Percentiles rank a stretch among this genome's conserved stretches.
phyloP scores from a whole-genome alignment of 2,113 vertebrate species.

The Condylura cristata region DNA sequence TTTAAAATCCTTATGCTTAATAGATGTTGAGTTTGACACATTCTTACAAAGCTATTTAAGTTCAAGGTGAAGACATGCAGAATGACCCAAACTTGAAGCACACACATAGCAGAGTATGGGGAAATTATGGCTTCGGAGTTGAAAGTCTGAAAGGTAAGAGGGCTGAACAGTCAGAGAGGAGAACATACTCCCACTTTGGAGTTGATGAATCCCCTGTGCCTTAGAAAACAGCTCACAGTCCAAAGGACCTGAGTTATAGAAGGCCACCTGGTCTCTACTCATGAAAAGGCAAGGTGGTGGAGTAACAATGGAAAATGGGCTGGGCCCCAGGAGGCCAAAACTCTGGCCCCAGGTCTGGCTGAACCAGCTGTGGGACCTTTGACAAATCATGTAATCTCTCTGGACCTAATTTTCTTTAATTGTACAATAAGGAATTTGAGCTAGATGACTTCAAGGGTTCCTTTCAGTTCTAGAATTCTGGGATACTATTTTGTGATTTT shows the following conservation, averaged over 20 bases:
- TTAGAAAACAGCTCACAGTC: neutral
- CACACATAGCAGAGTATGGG: neutral
- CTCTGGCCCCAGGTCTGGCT: neutral
- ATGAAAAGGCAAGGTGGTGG: neutral
- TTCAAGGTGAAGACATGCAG: neutral
- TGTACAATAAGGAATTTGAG: neutral
- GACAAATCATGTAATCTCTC: neutral
- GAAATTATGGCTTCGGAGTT: neutral
- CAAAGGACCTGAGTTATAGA: neutral
- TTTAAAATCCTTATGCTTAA: neutral
- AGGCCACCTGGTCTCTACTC: neutral
- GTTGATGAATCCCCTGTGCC: neutral
- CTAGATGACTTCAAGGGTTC: neutral
- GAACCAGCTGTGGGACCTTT: neutral
- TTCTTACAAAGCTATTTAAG: neutral
- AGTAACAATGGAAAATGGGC: neutral
- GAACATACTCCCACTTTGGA: neutral
- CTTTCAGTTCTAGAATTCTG: neutral
- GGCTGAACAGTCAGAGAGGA: neutral
- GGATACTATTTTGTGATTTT: neutral
- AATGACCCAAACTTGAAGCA: neutral
- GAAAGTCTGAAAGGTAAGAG: neutral
- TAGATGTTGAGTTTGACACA: neutral
- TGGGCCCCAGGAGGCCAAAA: neutral
- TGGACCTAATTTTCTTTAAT: neutral